phyloP scores from a whole-genome alignment of 30 jellyfish, hydroid and myxozoan species.

The Aurelia aurita region DNA sequence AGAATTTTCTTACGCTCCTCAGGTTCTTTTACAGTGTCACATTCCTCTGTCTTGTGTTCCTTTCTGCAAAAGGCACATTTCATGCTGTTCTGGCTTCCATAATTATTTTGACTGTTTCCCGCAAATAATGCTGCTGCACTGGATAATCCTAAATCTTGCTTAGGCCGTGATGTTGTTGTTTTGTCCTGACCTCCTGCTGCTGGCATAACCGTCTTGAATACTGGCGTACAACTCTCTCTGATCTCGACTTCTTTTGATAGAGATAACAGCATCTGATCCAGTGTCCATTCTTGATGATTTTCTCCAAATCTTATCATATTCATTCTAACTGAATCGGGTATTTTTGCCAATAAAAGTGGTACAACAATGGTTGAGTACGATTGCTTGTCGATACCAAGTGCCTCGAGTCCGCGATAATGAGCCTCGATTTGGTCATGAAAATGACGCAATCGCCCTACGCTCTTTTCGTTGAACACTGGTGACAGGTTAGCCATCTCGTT shows the following conservation, averaged over 20 bases:
- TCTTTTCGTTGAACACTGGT: conserved; percentile 19
- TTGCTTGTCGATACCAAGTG: neutral
- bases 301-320: conserved; percentile 23
- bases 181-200: neutral
- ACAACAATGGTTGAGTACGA: conserved; percentile 12
- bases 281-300: conserved; percentile 20
- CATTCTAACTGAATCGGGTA: conserved; percentile 8
- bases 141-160: neutral
- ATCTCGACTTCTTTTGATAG: conserved; percentile 16
- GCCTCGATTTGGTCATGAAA: conserved; percentile 20
- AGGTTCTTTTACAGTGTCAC: neutral
- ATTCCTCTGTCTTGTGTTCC: conserved; percentile 20
- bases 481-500: conserved; percentile 15
- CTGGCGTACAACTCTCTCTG: conserved; percentile 10
- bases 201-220: neutral
- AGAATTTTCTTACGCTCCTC: conserved; percentile 29
- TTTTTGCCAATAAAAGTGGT: conserved; percentile 3
- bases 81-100: too few relatives aligned
- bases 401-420: conserved; percentile 18
- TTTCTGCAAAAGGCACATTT: conserved; percentile 19
- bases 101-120: neutral
- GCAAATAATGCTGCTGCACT: conserved; percentile 37
- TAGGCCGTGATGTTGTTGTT: neutral
- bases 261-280: conserved; percentile 6
- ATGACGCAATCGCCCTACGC: conserved; percentile 9